phyloP scores from a whole-genome alignment of 30 jellyfish, hydroid and myxozoan genomes.

The Nemopilema nomurai region DNA sequence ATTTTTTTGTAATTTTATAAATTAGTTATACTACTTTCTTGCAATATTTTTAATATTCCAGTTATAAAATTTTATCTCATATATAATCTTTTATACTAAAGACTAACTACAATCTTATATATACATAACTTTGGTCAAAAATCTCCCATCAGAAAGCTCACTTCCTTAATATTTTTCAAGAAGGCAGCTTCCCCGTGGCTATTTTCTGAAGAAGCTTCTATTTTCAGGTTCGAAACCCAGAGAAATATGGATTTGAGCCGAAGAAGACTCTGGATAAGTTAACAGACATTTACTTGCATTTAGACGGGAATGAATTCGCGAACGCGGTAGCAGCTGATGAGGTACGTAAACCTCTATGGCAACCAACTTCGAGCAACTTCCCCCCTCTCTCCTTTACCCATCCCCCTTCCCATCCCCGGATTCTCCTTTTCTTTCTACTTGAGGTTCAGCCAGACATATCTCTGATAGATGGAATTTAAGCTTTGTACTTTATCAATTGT shows the following conservation, averaged over 20 bases:
- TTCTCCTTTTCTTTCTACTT: background rate
- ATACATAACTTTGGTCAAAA: too few relatives aligned
- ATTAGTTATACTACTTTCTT: too few relatives aligned
- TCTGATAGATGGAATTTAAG: too few relatives aligned
- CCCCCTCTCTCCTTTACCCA: background rate
- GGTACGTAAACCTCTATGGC: constrained; percentile 43
- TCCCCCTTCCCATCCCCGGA: background rate
- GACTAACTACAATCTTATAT: too few relatives aligned
- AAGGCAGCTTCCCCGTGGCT: background rate
- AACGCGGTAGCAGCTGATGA: constrained; percentile 95
- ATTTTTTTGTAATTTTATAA: background rate
- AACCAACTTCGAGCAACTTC: too few relatives aligned
- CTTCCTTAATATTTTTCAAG: background rate
- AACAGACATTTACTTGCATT: constrained; percentile 83
- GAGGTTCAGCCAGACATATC: background rate
- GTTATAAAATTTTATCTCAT: too few relatives aligned
- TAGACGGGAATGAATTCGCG: constrained; percentile 80
- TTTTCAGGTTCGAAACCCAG: constrained; percentile 82
- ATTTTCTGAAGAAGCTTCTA: too few relatives aligned
- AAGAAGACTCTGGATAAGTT: constrained; percentile 75
- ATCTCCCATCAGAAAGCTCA: too few relatives aligned
- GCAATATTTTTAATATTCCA: too few relatives aligned
- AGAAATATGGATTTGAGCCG: constrained; percentile 94
- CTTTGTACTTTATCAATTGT: too few relatives aligned
- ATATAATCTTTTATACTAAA: too few relatives aligned